Evolutionary conservation across 2,797 vertebrate species (phyloP), one percentile per base, ranked within the genome.

Genomic region (Hozukius guyotensis): DNA sequence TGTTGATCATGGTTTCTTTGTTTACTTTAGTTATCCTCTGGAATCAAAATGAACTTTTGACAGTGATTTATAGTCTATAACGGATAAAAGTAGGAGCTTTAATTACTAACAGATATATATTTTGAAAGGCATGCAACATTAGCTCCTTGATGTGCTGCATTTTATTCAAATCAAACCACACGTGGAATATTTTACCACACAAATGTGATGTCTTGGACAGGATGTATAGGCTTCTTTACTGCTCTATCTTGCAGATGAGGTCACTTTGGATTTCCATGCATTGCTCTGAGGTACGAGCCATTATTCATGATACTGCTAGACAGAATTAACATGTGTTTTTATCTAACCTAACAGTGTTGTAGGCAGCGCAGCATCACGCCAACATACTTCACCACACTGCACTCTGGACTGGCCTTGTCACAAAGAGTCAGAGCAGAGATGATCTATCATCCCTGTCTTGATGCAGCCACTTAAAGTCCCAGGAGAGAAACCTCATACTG

Each of bases 381-480:
- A 77, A 52, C 65, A 46, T 24, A 78, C 77, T 77, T 85, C 69
- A 65, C 74, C 66, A 64, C 2, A 25, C 72, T 31, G 38, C 83
- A 65, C 75, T 80, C 71, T 56, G 69, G 56, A 25, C 77, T 20
- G 82, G 82, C 87, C 84, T 82, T 87, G 87, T 89, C 87, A 86
- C 76, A 72, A 20, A 68, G 70, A 75, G 79, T 82, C 70, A 29
- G 27, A 63, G 70, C 72, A 25, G 53, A 83, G 68, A 75, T 87
- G 68, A 92, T 91, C 88, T 83, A 91, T 92, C 82, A 75, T 78
- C 86, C 68, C 6, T 66, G 82, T 85, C 82, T 57, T 25, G 24
- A 83, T 89, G 69, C 81, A 73, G 60, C 70, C 75, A 83, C 80
- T 84, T 83, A 71, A 78, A 72, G 72, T 83, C 81, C 66, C 75